Percentiles rank a stretch among this genome's conserved stretches.
These are phyloP conservation scores for Rotaria macrura DNA, from an alignment of 2,888 invertebrate species.

Conservation along the genomic window DNA sequence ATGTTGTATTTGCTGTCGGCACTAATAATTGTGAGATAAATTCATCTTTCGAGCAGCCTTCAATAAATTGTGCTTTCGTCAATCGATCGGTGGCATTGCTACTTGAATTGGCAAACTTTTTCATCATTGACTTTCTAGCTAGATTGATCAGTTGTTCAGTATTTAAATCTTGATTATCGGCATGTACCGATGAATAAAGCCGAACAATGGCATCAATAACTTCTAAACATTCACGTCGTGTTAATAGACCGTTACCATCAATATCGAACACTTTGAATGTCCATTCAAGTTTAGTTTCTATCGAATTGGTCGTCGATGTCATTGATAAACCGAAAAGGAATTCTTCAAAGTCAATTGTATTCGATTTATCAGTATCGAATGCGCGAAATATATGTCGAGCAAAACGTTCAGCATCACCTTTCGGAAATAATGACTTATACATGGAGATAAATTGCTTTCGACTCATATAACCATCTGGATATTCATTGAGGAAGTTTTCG, in stretches of 20 bases:
- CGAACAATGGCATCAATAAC: conserved; percentile 1
- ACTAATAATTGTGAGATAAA: not conserved
- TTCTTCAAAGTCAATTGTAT: not conserved
- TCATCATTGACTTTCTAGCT: not conserved
- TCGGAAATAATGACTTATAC: not conserved
- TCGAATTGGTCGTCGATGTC: not conserved
- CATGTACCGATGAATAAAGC: not conserved
- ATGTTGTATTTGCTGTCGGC: not conserved
- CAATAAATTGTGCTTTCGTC: not conserved
- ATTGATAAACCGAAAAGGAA: not conserved
- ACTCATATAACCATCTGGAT: not conserved
- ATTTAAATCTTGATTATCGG: not conserved
- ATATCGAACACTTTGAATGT: not conserved
- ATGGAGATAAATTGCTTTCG: not conserved
- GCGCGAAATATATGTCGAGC: conserved; percentile 7
- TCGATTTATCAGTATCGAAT: not conserved
- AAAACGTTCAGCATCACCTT: not conserved
- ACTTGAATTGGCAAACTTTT: not conserved
- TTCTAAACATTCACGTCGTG: not conserved
- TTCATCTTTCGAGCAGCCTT: not conserved
- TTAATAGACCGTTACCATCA: not conserved
- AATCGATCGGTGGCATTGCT: not conserved
- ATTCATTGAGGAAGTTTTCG: not conserved
- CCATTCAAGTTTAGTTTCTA: not conserved
- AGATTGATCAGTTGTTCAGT: not conserved